phyloP scores from a whole-genome alignment of 2,888 invertebrate species.

The Trichopria drosophilae region DNA sequence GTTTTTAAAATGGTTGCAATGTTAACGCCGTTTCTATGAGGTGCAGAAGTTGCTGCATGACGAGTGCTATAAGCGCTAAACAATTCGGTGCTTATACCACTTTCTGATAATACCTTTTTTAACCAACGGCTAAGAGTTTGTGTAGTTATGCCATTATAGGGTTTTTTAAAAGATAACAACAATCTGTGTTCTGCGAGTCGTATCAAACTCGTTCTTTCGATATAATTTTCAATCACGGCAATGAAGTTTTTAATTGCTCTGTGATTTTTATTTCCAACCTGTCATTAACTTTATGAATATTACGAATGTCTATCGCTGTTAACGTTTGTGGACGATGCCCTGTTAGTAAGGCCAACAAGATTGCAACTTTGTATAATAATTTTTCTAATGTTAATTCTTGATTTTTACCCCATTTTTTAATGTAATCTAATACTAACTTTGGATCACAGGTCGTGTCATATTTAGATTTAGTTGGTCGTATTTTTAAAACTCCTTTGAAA shows the following conservation, averaged over 20 bases:
- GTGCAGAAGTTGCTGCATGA: constrained; percentile 8
- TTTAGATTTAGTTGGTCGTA: constrained; percentile 23
- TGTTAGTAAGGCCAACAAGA: constrained; percentile 13
- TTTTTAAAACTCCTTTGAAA: constrained; percentile 26
- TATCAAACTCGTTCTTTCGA: constrained; percentile 1
- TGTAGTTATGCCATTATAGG: background rate
- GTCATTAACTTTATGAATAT: constrained; percentile 1
- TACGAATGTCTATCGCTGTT: background rate
- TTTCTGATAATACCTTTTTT: background rate
- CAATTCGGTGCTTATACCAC: background rate
- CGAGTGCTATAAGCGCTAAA: constrained; percentile 9
- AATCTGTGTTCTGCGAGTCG: background rate
- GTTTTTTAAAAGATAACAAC: constrained; percentile 8
- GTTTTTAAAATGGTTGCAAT: constrained; percentile 1
- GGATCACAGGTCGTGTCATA: constrained; percentile 30
- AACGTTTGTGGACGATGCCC: constrained; percentile 15
- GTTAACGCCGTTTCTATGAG: background rate
- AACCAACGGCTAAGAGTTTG: constrained; percentile 11
- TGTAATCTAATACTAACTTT: constrained; percentile 14
- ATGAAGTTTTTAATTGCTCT: constrained; percentile 11
- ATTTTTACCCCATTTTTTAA: constrained; percentile 5
- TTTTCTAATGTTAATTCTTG: constrained; percentile 9
- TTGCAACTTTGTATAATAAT: constrained; percentile 6
- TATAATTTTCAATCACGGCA: background rate
- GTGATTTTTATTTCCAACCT: constrained; percentile 8